Conservation (phyloP, 2,797 vertebrate genomes). For the Percopsis omiscomaycus region DNA sequence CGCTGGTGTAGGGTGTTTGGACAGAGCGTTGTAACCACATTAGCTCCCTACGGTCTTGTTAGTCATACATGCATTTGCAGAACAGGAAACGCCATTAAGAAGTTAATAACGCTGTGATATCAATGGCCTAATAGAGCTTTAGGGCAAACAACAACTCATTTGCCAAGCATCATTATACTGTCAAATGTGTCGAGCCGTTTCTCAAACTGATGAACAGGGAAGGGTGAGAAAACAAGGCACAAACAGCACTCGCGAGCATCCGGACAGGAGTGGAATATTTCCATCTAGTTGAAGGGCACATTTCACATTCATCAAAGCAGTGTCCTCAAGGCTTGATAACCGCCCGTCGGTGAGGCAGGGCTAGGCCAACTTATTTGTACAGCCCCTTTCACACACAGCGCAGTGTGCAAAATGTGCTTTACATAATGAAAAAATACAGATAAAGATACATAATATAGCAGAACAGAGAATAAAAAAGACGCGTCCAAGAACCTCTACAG, state of each 20-base stretch:
- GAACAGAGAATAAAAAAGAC: too few relatives aligned
- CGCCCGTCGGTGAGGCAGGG: too few relatives aligned
- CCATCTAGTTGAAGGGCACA: too few relatives aligned
- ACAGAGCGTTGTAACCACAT: not conserved
- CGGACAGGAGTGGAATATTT: not conserved
- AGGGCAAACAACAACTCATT: not conserved
- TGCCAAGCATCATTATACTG: constrained; percentile 8
- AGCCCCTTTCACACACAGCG: too few relatives aligned
- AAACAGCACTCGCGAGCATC: not conserved
- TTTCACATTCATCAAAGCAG: too few relatives aligned
- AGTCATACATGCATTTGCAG: constrained; percentile 5
- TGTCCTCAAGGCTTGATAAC: too few relatives aligned
- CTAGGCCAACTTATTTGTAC: too few relatives aligned
- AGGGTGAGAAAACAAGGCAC: not conserved
- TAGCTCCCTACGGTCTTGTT: constrained; percentile 3
- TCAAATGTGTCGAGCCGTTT: not conserved
- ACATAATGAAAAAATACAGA: too few relatives aligned
- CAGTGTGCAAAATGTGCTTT: too few relatives aligned
- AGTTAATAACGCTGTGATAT: not conserved
- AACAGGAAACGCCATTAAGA: constrained; percentile 3
- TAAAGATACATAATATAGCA: too few relatives aligned
- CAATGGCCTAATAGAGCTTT: not conserved
- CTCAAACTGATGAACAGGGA: not conserved
- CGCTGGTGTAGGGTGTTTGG: constrained; percentile 4
- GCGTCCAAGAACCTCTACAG: too few relatives aligned